A percentile compares a stretch with the other conserved stretches of the same genome.
phyloP scores from a whole-genome alignment of 2,797 vertebrate species.

The Enteromius treurensis region DNA sequence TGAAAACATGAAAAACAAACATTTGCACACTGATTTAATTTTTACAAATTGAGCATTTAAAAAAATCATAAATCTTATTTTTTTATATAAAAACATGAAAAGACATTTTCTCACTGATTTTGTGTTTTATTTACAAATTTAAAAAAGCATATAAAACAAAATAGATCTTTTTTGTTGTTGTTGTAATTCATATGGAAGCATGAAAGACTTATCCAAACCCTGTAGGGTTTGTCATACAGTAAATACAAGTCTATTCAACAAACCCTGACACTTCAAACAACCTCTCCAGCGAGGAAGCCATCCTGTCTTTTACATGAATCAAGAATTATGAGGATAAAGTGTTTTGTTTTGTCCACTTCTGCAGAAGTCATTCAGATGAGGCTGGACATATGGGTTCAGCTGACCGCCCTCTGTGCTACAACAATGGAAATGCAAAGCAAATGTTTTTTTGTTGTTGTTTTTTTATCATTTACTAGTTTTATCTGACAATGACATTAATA shows the following conservation, averaged over 20 bases:
- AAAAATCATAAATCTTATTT: too few relatives aligned
- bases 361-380: not conserved
- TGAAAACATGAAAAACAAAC: too few relatives aligned
- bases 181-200: not conserved
- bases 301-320: not conserved
- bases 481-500: not conserved
- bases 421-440: not conserved
- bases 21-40: not conserved
- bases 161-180: not conserved
- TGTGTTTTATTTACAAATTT: slow-evolving; percentile 18
- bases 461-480: not conserved
- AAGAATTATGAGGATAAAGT: not conserved
- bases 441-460: not conserved
- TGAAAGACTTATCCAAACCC: not conserved
- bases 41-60: too few relatives aligned
- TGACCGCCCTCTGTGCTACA: slow-evolving; percentile 19
- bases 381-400: not conserved
- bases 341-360: not conserved
- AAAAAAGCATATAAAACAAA: slow-evolving; percentile 13
- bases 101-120: not conserved
- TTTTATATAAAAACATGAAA: too few relatives aligned
- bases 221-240: slow-evolving; percentile 10
- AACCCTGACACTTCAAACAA: not conserved
- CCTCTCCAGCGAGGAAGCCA: not conserved
- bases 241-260: not conserved